Conservation (phyloP, 2,113 vertebrate species). For the Lota lota region DNA sequence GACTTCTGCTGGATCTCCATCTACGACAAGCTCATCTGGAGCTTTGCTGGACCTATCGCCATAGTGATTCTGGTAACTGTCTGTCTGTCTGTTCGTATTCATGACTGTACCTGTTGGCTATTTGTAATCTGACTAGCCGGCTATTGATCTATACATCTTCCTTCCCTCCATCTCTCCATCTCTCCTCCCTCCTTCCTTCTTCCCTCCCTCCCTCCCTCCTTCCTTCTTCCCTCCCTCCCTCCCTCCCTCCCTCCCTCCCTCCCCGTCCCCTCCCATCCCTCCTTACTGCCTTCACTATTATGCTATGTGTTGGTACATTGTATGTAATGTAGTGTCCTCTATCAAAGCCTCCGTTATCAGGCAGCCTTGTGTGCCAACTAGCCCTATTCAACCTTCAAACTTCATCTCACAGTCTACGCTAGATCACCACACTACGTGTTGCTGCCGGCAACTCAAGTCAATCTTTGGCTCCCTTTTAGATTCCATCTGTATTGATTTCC, state of each 20-base stretch:
- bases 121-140: background rate
- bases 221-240: background rate
- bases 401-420: too few relatives aligned
- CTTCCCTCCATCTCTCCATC: background rate
- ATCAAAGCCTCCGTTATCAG: too few relatives aligned
- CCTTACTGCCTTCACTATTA: background rate
- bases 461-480: background rate
- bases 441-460: background rate
- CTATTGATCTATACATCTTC: background rate
- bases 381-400: too few relatives aligned
- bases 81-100: background rate
- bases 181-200: background rate
- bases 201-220: background rate
- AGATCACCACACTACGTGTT: background rate
- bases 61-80: conserved; percentile 88
- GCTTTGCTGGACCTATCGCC: conserved; percentile 92
- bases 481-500: conserved; percentile 35
- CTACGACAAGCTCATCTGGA: conserved; percentile 97
- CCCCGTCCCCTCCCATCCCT: background rate
- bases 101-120: too few relatives aligned
- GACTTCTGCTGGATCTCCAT: conserved; percentile 99
- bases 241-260: background rate
- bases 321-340: too few relatives aligned
- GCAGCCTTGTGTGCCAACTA: too few relatives aligned
- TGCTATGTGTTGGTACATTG: too few relatives aligned